Evolutionary conservation across 2,113 vertebrate species (phyloP).

Genomic region (Syrrhaptes paradoxus): DNA sequence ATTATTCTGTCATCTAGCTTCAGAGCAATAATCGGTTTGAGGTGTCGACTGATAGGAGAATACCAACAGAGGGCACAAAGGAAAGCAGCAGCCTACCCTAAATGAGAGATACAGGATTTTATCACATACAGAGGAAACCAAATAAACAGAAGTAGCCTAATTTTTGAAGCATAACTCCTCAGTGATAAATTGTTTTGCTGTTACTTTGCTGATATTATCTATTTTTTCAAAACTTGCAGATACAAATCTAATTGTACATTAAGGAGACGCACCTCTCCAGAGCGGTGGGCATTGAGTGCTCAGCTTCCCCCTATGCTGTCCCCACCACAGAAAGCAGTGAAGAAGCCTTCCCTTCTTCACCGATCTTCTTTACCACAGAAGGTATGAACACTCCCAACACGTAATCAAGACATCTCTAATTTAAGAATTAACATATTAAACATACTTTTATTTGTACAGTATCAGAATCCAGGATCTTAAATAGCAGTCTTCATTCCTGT

Average conservation of each 20-base stretch:
- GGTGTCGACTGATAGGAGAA: conserved; percentile 76
- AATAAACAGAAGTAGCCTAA: background rate
- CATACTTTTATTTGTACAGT: background rate
- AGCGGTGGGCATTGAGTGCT: background rate
- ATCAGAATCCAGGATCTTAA: background rate
- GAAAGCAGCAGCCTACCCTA: conserved; percentile 7
- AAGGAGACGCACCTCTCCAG: background rate
- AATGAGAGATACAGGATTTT: background rate
- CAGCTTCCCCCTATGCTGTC: background rate
- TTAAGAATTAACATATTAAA: background rate
- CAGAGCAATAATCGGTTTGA: conserved; percentile 75
- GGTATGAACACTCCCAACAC: background rate
- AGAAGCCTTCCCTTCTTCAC: background rate
- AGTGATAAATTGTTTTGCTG: background rate
- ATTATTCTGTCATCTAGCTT: conserved; percentile 81
- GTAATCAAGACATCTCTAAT: background rate
- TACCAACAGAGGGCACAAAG: conserved; percentile 61
- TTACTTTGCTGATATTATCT: background rate
- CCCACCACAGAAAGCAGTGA: background rate
- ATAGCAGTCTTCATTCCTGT: background rate
- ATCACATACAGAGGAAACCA: background rate
- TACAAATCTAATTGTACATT: background rate
- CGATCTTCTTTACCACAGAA: background rate
- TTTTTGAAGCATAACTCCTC: background rate
- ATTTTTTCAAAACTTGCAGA: background rate